A percentile compares a stretch with the other conserved stretches of the same genome.
phyloP scores from a whole-genome alignment of 2,888 invertebrate species.

The Oscheius sp. region DNA sequence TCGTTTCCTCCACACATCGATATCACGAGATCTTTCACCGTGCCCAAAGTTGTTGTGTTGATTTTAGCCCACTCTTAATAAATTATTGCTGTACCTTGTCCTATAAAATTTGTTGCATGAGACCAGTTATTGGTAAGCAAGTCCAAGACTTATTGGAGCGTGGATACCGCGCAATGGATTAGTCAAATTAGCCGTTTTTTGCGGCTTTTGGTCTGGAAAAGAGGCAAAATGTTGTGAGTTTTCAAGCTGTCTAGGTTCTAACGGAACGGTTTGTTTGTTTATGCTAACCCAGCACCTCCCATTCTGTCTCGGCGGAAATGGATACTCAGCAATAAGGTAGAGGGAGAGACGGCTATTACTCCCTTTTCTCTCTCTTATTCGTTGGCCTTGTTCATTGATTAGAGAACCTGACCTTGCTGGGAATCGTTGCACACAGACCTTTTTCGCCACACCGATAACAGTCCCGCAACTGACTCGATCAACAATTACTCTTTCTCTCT shows the following conservation, averaged over 20 bases:
- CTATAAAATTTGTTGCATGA: too few species aligned
- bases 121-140: too few species aligned
- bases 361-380: not conserved
- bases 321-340: conserved; percentile 26
- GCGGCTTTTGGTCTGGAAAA: too few species aligned
- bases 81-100: too few species aligned
- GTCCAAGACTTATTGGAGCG: too few species aligned
- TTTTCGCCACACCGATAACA: conserved; percentile 6
- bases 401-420: conserved; percentile 9
- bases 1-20: too few species aligned
- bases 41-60: not conserved
- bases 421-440: not conserved
- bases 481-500: not conserved
- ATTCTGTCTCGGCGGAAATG: conserved; percentile 14
- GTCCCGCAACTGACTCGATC: not conserved
- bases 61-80: not conserved
- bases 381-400: conserved; percentile 21
- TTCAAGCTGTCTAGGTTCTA: too few species aligned
- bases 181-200: too few species aligned
- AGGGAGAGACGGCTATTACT: conserved; percentile 1
- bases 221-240: too few species aligned
- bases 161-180: too few species aligned
- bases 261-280: too few species aligned
- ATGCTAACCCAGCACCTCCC: too few species aligned
- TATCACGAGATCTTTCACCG: not conserved